These are phyloP conservation scores for Steatornis caripensis DNA, from an alignment of 2,113 vertebrate species.

Conservation along the genomic window DNA sequence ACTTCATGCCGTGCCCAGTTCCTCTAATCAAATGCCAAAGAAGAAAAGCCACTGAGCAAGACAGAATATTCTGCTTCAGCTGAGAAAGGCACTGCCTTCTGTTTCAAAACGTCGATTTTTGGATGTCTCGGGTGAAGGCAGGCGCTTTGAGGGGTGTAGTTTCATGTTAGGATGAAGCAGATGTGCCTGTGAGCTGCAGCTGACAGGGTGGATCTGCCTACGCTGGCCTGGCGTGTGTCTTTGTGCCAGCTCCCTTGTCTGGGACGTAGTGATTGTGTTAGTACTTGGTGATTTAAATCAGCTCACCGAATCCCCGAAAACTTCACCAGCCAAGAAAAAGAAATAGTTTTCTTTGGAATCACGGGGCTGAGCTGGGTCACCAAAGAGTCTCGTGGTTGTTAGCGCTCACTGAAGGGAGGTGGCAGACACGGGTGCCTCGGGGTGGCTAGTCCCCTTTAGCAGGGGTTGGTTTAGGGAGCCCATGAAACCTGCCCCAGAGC, in stretches of 20 bases:
- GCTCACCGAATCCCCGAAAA: not conserved
- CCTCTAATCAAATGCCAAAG: not conserved
- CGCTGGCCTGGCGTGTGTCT: not conserved
- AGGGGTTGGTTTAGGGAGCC: not conserved
- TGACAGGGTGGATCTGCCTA: not conserved
- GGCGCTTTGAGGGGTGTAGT: not conserved
- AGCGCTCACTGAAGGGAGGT: not conserved
- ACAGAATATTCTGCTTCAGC: rapidly evolving
- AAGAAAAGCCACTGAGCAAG: not conserved
- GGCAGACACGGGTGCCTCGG: not conserved
- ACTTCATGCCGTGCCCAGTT: not conserved
- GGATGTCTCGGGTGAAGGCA: not conserved
- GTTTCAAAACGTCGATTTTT: not conserved
- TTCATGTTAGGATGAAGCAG: not conserved
- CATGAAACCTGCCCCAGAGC: not conserved
- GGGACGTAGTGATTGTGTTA: not conserved
- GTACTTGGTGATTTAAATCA: not conserved
- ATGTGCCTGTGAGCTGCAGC: not conserved
- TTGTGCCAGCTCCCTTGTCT: not conserved
- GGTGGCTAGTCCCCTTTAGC: not conserved
- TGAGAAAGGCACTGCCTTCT: not conserved
- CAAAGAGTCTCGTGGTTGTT: not conserved
- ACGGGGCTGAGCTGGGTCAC: not conserved
- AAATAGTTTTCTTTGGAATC: not conserved
- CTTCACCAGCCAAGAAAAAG: not conserved